Conservation (phyloP, 2,113 vertebrate genomes). For the Pelvicachromis taeniatus region DNA sequence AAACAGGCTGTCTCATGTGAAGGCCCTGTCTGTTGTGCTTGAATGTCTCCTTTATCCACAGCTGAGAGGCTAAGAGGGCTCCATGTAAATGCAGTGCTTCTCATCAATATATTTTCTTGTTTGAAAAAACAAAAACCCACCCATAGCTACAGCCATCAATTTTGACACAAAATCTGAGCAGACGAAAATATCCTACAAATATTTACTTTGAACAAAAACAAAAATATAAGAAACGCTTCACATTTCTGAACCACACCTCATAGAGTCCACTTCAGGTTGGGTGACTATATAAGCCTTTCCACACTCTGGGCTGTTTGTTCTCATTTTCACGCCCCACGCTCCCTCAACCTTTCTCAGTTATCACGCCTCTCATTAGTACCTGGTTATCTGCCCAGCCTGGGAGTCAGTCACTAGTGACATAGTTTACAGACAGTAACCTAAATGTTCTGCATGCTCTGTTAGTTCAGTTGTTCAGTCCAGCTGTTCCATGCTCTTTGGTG, state of each 20-base stretch:
- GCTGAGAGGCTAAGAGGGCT: background rate
- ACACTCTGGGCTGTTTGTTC: background rate
- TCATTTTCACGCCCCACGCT: background rate
- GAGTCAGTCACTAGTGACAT: background rate
- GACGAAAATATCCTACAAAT: background rate
- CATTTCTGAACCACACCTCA: background rate
- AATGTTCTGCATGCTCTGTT: background rate
- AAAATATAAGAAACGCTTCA: background rate
- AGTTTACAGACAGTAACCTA: background rate
- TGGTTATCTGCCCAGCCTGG: background rate
- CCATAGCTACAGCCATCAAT: background rate
- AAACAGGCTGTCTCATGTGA: constrained; percentile 44
- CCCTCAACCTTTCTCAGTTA: background rate
- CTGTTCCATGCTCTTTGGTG: background rate
- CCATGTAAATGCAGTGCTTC: background rate
- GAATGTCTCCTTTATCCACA: constrained; percentile 22
- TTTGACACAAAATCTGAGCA: background rate
- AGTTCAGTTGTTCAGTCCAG: background rate
- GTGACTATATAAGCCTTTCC: background rate
- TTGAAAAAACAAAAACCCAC: background rate
- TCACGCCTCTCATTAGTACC: background rate
- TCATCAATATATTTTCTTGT: background rate
- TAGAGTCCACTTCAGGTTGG: background rate
- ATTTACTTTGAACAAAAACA: background rate
- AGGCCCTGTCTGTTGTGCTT: constrained; percentile 29